phyloP scores from a whole-genome alignment of 2,888 invertebrate species.

The Drosophila diplacantha region DNA sequence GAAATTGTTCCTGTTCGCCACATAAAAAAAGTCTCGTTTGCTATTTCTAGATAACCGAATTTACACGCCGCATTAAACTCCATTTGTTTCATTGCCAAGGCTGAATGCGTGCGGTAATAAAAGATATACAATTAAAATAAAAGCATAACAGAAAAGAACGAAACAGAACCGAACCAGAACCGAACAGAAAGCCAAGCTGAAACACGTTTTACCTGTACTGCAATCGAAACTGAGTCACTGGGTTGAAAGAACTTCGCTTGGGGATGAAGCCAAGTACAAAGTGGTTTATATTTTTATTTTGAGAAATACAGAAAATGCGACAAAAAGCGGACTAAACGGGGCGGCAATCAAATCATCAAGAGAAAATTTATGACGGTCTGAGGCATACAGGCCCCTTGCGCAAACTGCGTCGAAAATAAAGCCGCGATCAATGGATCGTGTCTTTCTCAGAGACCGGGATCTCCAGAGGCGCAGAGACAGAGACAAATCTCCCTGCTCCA shows the following conservation, averaged over 20 bases:
- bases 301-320: constrained; percentile 7
- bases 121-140: constrained; percentile 35
- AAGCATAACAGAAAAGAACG: constrained; percentile 11
- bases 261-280: constrained; percentile 29
- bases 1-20: constrained; percentile 15
- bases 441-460: constrained; percentile 13
- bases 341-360: constrained; percentile 32
- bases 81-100: constrained; percentile 45
- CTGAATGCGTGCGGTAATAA: constrained; percentile 16
- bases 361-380: constrained; percentile 31
- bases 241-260: constrained; percentile 61
- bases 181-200: constrained; percentile 15
- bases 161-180: constrained; percentile 5
- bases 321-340: constrained; percentile 4
- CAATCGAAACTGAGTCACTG: constrained; percentile 54
- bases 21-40: constrained; percentile 1
- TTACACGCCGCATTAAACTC: constrained; percentile 47
- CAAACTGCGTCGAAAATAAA: constrained; percentile 34
- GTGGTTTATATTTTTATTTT: constrained; percentile 1
- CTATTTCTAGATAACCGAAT: constrained; percentile 52
- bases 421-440: constrained; percentile 33
- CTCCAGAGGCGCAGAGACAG: constrained; percentile 3
- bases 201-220: constrained; percentile 63
- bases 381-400: constrained; percentile 21
- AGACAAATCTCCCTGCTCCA: constrained; percentile 44